Evolutionary conservation across 2,888 invertebrate species (phyloP).

Genomic region (Hoplodrina ambigua): DNA sequence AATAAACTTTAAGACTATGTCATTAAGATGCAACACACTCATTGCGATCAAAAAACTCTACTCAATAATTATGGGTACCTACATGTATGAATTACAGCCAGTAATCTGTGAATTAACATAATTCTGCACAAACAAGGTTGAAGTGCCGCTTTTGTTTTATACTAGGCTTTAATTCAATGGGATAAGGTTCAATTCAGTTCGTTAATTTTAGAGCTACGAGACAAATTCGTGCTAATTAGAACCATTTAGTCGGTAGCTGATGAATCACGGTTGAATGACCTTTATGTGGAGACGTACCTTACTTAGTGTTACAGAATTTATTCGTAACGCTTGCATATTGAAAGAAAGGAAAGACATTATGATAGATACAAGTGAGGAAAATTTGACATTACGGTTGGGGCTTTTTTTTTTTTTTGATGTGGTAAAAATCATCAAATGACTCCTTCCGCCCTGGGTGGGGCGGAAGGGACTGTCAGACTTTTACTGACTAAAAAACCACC

Average conservation of each 20-base stretch:
- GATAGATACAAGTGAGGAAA: too few species aligned
- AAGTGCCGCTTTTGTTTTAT: background rate
- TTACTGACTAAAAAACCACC: too few species aligned
- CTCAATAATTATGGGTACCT: background rate
- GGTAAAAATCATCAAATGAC: too few species aligned
- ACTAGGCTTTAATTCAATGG: background rate
- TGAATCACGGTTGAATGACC: conserved; percentile 49
- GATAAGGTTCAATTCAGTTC: conserved; percentile 18
- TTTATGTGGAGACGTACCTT: conserved; percentile 16
- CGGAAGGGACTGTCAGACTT: too few species aligned
- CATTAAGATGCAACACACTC: background rate
- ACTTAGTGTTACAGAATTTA: too few species aligned
- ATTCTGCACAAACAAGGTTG: conserved; percentile 26
- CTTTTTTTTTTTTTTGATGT: too few species aligned
- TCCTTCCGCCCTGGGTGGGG: too few species aligned
- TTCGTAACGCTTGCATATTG: too few species aligned
- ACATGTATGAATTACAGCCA: background rate
- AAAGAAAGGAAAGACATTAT: too few species aligned
- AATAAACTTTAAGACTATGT: background rate
- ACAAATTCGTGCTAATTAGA: conserved; percentile 52
- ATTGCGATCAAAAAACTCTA: background rate
- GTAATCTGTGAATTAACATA: background rate
- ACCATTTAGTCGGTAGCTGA: conserved; percentile 50
- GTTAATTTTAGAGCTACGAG: background rate
- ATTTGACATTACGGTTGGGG: too few species aligned